Evolutionary conservation across 2,113 vertebrate genomes (phyloP), one percentile per base, ranked within the genome.

Genomic region (Gavia stellata): DNA sequence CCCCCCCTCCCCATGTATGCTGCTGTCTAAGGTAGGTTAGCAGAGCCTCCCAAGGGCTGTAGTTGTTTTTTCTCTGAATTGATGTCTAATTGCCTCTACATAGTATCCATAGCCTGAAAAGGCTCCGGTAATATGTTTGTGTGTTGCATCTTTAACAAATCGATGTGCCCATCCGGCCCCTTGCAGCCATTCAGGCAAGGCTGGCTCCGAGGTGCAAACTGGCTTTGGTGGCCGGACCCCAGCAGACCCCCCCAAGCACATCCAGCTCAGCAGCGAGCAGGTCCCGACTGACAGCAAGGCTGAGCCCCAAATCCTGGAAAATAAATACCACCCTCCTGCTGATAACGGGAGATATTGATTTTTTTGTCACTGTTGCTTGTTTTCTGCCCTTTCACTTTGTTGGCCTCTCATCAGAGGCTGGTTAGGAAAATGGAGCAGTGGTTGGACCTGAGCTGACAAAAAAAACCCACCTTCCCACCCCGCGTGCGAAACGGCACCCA

Each of bases 351-450:
- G 45, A 6, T 77, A 94, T 75, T 38, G 96, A 95, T 92, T 94
- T 91, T 94, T 91, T 33, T 87, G 62, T 73, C 78, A 73, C 81
- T 62, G 49, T 1, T 36, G 65, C 50, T 68, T 94, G 63, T 70
- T 93, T 93, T 86, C 58, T 88, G 53, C 70, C 86, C 89, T 94
- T 95, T 95, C 66, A 55, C 89, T 95, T 92, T 31, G 58, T 85
- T 96, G 91, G 94, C 91, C 68, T 55, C 66, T 65, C 88, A 66
- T 73, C 70, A 85, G 91, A 85, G 86, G 59, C 18, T 0, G 1
- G 36, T 65, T 92, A 38, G 74, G 81, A 96, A 79, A 91, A 38
- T 36, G 77, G 42, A 40, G 19, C 59, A 23, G 78, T 10, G 42
- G 40, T 4, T 73, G 78, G 53, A 52, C 12, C 8, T 0, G 33